Percentiles rank a stretch among this genome's conserved stretches.
Conservation (phyloP, 1,140 invertebrate species). For the Phymastichus coffea region DNA sequence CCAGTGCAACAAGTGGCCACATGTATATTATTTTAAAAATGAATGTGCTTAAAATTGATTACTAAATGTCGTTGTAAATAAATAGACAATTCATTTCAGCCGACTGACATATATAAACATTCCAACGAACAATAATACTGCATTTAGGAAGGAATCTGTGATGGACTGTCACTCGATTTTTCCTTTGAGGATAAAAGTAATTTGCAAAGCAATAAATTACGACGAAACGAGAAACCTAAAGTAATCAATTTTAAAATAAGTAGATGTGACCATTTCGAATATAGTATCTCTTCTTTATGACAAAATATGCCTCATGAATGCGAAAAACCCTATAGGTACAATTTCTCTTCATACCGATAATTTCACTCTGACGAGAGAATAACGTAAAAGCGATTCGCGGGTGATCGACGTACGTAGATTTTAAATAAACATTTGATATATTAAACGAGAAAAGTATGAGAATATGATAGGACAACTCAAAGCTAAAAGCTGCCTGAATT, state of each 20-base stretch:
- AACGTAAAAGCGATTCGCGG: too few species aligned
- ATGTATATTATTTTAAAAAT: slow-evolving; percentile 8
- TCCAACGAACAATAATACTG: not conserved
- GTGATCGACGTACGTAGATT: not conserved
- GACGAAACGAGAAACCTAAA: not conserved
- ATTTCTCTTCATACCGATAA: not conserved
- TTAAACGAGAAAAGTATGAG: too few species aligned
- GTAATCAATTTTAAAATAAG: slow-evolving; percentile 2
- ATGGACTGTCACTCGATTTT: not conserved
- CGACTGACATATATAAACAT: not conserved
- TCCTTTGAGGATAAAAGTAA: not conserved
- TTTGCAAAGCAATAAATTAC: slow-evolving; percentile 14
- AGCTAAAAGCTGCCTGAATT: not conserved
- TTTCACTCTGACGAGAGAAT: not conserved
- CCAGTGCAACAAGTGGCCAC: not conserved
- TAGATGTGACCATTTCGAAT: not conserved
- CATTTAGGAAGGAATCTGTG: not conserved
- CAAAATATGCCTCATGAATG: not conserved
- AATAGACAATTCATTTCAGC: slow-evolving; percentile 4
- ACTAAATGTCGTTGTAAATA: not conserved
- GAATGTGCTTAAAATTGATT: not conserved
- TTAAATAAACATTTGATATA: not conserved
- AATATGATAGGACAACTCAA: not conserved
- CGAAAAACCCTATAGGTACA: not conserved
- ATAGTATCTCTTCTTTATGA: not conserved